phyloP scores from a whole-genome alignment of 1,140 invertebrate species.

The Zaprionus lachaisei region DNA sequence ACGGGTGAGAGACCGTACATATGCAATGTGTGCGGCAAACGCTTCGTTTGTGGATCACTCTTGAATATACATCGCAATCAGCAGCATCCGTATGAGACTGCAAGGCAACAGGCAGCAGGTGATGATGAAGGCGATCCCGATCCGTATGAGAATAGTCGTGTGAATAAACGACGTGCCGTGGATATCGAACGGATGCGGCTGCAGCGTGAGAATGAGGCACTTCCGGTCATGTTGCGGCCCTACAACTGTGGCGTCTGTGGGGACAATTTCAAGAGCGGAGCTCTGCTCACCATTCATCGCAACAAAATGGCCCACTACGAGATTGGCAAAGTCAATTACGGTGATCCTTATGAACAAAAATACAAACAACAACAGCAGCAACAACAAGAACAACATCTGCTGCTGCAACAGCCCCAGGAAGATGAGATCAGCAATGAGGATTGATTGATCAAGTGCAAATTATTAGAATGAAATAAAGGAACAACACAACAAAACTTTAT shows the following conservation, averaged over 20 bases:
- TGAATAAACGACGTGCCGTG: slow-evolving; percentile 52
- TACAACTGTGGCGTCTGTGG: slow-evolving; percentile 83
- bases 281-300: slow-evolving; percentile 70
- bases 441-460: not conserved
- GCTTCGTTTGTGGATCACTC: slow-evolving; percentile 71
- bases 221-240: slow-evolving; percentile 63
- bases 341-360: slow-evolving; percentile 52
- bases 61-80: slow-evolving; percentile 66
- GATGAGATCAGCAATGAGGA: slow-evolving; percentile 1
- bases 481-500: not conserved
- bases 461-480: not conserved
- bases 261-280: slow-evolving; percentile 67
- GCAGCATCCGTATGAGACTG: slow-evolving; percentile 44
- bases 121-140: slow-evolving; percentile 13
- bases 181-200: slow-evolving; percentile 60
- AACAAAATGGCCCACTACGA: slow-evolving; percentile 65
- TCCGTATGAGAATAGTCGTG: slow-evolving; percentile 59
- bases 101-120: not conserved
- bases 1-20: slow-evolving; percentile 86
- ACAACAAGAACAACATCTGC: not conserved
- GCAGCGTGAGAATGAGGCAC: slow-evolving; percentile 20
- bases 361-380: slow-evolving; percentile 29
- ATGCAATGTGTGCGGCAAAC: slow-evolving; percentile 65
- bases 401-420: slow-evolving; percentile 8
- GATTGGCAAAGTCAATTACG: slow-evolving; percentile 40